phyloP scores from a whole-genome alignment of 2,888 invertebrate species.

The Epistrophe eligans region DNA sequence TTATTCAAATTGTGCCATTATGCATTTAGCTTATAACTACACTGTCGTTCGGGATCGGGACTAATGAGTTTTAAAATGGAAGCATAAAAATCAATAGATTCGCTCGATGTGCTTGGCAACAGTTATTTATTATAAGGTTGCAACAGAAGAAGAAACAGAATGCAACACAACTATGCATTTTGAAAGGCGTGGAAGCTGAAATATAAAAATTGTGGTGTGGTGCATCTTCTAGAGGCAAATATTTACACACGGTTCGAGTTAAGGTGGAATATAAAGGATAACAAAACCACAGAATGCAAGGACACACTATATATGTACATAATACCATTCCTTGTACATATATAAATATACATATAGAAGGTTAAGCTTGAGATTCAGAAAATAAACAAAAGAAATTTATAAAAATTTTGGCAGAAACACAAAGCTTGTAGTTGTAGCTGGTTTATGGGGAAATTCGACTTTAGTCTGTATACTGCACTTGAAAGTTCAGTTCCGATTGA shows the following conservation, averaged over 20 bases:
- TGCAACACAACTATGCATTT: conserved; percentile 12
- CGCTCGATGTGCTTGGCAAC: conserved; percentile 25
- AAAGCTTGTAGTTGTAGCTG: neutral
- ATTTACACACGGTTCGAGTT: neutral
- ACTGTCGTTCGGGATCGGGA: conserved; percentile 42
- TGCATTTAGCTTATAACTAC: conserved; percentile 51
- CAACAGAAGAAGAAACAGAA: conserved; percentile 8
- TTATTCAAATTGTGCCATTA: conserved; percentile 62
- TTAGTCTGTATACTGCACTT: conserved; percentile 51
- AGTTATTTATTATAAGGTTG: conserved; percentile 4
- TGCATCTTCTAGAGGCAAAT: conserved; percentile 24
- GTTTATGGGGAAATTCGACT: neutral
- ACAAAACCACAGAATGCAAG: conserved; percentile 8
- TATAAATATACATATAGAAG: conserved; percentile 25
- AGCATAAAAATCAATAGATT: conserved; percentile 59
- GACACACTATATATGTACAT: neutral
- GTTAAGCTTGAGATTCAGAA: neutral
- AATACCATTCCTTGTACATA: neutral
- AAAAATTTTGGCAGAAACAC: conserved; percentile 34
- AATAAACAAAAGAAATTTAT: neutral
- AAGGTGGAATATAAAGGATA: conserved; percentile 28
- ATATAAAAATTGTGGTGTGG: conserved; percentile 12
- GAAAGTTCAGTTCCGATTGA: conserved; percentile 44
- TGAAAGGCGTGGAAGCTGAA: conserved; percentile 14
- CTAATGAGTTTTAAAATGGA: conserved; percentile 58